Conservation (phyloP, 2,797 vertebrate genomes). For the Danio aesculapii region DNA sequence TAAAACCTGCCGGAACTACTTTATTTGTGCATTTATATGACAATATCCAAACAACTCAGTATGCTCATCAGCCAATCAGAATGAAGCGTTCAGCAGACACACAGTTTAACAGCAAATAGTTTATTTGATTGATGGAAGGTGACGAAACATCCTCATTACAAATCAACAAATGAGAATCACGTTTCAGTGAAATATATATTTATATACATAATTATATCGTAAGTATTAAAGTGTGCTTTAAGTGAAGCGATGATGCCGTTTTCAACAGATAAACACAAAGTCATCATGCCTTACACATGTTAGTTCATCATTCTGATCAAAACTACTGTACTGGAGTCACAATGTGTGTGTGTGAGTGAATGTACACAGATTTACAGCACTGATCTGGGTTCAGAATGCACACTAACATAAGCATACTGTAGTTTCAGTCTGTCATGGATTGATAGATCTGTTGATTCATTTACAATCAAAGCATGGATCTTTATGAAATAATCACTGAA, state of each 20-base stretch:
- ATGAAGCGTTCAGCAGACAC: no score
- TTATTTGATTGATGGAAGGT: background rate
- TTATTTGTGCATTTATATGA: no score
- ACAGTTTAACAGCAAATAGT: slow-evolving; percentile 24
- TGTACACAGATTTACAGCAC: background rate
- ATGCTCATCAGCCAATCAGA: no score
- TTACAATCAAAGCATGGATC: no score
- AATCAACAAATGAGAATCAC: slow-evolving; percentile 15
- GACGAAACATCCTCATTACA: background rate
- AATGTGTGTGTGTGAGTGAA: background rate
- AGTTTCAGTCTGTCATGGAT: no score
- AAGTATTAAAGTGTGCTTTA: background rate
- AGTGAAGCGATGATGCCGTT: background rate
- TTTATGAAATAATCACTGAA: no score
- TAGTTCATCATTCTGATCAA: background rate
- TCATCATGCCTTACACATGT: background rate
- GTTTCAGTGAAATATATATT: background rate
- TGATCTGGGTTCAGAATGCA: background rate
- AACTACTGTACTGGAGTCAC: background rate
- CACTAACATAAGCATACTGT: background rate
- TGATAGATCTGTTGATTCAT: no score
- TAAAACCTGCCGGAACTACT: no score
- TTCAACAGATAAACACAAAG: background rate
- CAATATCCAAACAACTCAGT: no score
- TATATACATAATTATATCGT: background rate